Evolutionary conservation across 2,797 vertebrate genomes (phyloP).

Genomic region (Epinephelus coioides): DNA sequence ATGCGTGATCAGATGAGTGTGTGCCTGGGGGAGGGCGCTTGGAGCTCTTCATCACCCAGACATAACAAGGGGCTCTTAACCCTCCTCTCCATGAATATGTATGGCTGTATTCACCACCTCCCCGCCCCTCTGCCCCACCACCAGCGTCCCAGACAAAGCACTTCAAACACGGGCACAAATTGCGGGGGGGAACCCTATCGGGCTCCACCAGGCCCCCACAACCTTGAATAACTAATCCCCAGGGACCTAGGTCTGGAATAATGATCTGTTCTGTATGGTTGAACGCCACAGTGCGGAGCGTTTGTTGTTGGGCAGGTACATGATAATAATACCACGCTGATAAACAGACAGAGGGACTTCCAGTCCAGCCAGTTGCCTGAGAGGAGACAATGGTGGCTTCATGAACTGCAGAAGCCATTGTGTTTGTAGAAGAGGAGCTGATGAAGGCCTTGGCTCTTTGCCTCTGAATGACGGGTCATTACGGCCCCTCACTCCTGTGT

Average conservation of each 20-base stretch:
- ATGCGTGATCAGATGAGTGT: slow-evolving; percentile 20
- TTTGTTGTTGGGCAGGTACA: slow-evolving; percentile 55
- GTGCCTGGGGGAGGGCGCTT: slow-evolving; percentile 51
- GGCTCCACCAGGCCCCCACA: slow-evolving; percentile 64
- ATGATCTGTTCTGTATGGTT: slow-evolving; percentile 63
- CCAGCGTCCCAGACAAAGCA: slow-evolving; percentile 83
- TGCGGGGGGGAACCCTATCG: slow-evolving; percentile 61
- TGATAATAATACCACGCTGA: slow-evolving; percentile 39
- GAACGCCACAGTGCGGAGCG: slow-evolving; percentile 28
- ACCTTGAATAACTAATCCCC: slow-evolving; percentile 70
- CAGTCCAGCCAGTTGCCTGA: slow-evolving; percentile 12
- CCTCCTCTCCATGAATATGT: slow-evolving; percentile 80
- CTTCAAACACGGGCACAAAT: slow-evolving; percentile 81
- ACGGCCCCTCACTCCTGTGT: slow-evolving; percentile 27
- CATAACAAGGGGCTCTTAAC: slow-evolving; percentile 77
- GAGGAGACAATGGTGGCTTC: slow-evolving; percentile 64
- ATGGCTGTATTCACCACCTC: slow-evolving; percentile 56
- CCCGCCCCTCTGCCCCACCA: slow-evolving; percentile 58
- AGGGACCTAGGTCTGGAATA: slow-evolving; percentile 71
- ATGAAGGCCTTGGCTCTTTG: slow-evolving; percentile 56
- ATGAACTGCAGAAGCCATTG: slow-evolving; percentile 63
- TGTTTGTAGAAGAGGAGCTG: slow-evolving; percentile 43
- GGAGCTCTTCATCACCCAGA: slow-evolving; percentile 71
- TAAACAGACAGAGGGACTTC: slow-evolving; percentile 54
- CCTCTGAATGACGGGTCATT: slow-evolving; percentile 30